These are phyloP conservation scores for Chiloscyllium punctatum DNA, from an alignment of 2,797 vertebrate genomes.

Conservation along the genomic window DNA sequence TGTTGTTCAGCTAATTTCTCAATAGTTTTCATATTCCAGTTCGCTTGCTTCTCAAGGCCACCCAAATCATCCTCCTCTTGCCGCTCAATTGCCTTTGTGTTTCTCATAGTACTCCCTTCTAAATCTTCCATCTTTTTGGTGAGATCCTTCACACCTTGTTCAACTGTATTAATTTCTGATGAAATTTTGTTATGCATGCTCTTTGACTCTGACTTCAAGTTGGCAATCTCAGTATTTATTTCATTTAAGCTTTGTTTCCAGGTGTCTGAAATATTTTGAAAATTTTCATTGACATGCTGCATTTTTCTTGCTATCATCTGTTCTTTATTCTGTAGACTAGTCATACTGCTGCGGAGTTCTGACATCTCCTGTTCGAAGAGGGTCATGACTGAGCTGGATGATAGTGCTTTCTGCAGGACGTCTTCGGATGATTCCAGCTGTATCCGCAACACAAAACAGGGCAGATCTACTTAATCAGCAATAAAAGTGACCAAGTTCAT, in stretches of 20 bases:
- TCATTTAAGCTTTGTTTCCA: constrained; percentile 67
- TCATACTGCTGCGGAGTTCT: constrained; percentile 59
- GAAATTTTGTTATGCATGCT: constrained; percentile 66
- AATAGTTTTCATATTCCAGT: constrained; percentile 63
- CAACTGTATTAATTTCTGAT: constrained; percentile 70
- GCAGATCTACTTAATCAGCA: constrained; percentile 53
- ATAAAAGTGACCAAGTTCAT: constrained; percentile 40
- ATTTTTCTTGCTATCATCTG: constrained; percentile 61
- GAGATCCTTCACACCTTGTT: constrained; percentile 65
- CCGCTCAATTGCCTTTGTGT: constrained; percentile 71
- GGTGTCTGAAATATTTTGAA: constrained; percentile 68
- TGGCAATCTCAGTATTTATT: constrained; percentile 58
- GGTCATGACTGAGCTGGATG: constrained; percentile 60
- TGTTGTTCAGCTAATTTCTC: constrained; percentile 63
- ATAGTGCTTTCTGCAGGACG: constrained; percentile 63
- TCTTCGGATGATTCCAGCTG: constrained; percentile 81
- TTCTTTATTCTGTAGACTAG: constrained; percentile 63
- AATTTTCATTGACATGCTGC: constrained; percentile 63
- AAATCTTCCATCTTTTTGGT: constrained; percentile 71
- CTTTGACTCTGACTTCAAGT: constrained; percentile 71
- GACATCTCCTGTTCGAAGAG: constrained; percentile 69
- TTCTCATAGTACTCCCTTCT: constrained; percentile 78
- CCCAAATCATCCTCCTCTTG: constrained; percentile 77
- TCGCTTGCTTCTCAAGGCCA: constrained; percentile 61
- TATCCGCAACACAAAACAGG: constrained; percentile 87